These are phyloP conservation scores for Anastrepha obliqua DNA, from an alignment of 1,140 invertebrate species.

Conservation along the genomic window DNA sequence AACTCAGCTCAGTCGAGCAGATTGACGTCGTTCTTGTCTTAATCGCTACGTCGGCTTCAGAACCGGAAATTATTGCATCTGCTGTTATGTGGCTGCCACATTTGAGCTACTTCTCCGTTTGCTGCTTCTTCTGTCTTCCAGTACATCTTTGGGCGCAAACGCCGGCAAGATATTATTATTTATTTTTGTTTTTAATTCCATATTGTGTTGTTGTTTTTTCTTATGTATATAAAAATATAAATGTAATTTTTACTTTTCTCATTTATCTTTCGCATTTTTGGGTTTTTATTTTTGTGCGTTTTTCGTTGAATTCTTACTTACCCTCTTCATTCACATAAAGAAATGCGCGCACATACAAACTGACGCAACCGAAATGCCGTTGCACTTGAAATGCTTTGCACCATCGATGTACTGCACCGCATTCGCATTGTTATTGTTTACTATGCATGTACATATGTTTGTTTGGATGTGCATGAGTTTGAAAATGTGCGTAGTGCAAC, in stretches of 20 bases:
- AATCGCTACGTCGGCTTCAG: slow-evolving; percentile 28
- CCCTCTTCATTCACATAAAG: background rate
- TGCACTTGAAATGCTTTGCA: slow-evolving; percentile 26
- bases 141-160: background rate
- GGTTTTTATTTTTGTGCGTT: background rate
- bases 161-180: slow-evolving; percentile 1
- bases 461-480: background rate
- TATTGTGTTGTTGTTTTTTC: background rate
- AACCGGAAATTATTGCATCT: slow-evolving; percentile 50
- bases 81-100: slow-evolving; percentile 49
- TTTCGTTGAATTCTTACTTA: slow-evolving; percentile 13
- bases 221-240: background rate
- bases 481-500: background rate
- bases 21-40: background rate
- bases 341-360: background rate
- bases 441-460: background rate
- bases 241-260: background rate
- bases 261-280: background rate
- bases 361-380: background rate
- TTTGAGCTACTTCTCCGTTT: background rate
- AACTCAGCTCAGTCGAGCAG: background rate
- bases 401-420: background rate
- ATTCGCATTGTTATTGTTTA: slow-evolving; percentile 30
- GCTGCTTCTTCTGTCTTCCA: background rate
- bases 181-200: background rate